Evolutionary conservation across 2,797 vertebrate genomes (phyloP).

Genomic region (Limnodromus scolopaceus): DNA sequence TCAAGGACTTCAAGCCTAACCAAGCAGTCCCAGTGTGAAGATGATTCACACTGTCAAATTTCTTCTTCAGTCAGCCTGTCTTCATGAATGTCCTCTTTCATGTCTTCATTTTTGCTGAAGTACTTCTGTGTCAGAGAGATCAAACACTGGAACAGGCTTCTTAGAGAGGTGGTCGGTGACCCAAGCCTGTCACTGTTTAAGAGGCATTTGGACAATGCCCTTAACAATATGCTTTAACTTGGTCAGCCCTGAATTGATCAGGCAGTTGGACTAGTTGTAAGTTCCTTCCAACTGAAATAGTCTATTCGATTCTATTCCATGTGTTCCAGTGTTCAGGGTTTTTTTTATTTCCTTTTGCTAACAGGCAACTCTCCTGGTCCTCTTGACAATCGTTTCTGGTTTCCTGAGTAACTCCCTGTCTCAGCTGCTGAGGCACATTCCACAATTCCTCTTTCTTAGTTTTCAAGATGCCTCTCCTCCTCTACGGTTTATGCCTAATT

Average conservation of each 20-base stretch:
- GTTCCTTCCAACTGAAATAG: not conserved
- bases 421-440: not conserved
- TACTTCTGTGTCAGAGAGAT: not conserved
- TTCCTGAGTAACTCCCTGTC: not conserved
- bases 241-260: not conserved
- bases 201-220: not conserved
- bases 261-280: not conserved
- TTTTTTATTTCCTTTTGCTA: not conserved
- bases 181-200: not conserved
- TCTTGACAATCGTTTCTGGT: not conserved
- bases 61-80: not conserved
- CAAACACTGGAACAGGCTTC: not conserved
- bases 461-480: not conserved
- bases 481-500: not conserved
- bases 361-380: not conserved
- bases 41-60: not conserved
- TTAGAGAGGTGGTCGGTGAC: not conserved
- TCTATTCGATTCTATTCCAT: not conserved
- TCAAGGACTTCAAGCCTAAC: not conserved
- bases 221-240: not conserved
- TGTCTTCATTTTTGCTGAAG: not conserved
- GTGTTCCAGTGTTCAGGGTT: not conserved
- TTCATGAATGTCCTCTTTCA: not conserved
- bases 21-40: not conserved
- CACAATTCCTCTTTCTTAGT: not conserved